Percentiles rank a stretch among this genome's conserved stretches.
Evolutionary conservation across 2,797 vertebrate species (phyloP).

Genomic region (Lates japonicus): DNA sequence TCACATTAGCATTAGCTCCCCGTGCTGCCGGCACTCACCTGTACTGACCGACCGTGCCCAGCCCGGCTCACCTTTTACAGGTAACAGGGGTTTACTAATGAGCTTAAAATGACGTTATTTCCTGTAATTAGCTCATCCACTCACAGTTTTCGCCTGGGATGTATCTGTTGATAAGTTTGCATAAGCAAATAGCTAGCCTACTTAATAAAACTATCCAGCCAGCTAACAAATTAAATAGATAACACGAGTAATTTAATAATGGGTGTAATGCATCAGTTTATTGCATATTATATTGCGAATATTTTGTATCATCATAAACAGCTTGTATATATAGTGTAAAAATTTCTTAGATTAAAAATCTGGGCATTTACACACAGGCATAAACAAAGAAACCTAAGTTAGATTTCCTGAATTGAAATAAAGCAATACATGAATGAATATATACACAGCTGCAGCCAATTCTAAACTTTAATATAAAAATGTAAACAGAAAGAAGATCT

Average conservation of each 20-base stretch:
- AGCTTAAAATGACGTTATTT: slow-evolving; percentile 18
- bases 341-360: not conserved
- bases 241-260: not conserved
- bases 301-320: slow-evolving; percentile 20
- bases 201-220: not conserved
- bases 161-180: too few species aligned
- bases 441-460: slow-evolving; percentile 5
- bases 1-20: not conserved
- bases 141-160: not conserved
- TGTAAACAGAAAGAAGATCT: slow-evolving; percentile 46
- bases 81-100: slow-evolving; percentile 14
- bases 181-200: not conserved
- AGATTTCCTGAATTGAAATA: not conserved
- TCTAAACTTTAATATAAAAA: slow-evolving; percentile 9
- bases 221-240: not conserved
- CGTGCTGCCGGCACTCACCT: not conserved
- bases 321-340: not conserved
- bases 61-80: not conserved
- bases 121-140: slow-evolving; percentile 1
- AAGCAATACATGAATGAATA: not conserved
- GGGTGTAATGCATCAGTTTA: not conserved
- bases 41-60: rapidly evolving
- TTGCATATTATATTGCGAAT: slow-evolving; percentile 1
- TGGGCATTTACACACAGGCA: slow-evolving; percentile 15
- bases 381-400: not conserved